These are phyloP conservation scores for Diplazon laetatorius DNA, from an alignment of 2,888 invertebrate genomes.

Conservation along the genomic window DNA sequence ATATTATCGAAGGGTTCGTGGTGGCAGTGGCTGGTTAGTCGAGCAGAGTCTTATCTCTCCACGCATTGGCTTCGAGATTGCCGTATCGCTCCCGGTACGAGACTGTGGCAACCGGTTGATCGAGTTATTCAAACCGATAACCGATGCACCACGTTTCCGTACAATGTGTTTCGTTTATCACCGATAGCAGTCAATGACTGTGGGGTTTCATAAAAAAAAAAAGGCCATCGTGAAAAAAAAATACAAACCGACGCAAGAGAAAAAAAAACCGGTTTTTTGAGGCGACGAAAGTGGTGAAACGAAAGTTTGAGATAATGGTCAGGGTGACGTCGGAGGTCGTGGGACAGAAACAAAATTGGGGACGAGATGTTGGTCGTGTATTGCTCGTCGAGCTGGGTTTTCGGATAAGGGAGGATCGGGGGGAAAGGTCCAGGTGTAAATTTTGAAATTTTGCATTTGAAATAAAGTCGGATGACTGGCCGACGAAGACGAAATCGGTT, in stretches of 20 bases:
- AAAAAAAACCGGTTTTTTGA: neutral
- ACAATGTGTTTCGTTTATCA: slow-evolving; percentile 12
- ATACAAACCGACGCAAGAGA: too few relatives aligned
- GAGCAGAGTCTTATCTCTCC: slow-evolving; percentile 35
- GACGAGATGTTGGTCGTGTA: too few relatives aligned
- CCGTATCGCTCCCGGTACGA: slow-evolving; percentile 52
- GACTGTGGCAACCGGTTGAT: slow-evolving; percentile 7
- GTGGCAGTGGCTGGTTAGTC: neutral
- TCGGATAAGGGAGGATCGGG: slow-evolving; percentile 22
- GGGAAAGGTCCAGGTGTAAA: slow-evolving; percentile 59
- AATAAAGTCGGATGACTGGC: too few relatives aligned
- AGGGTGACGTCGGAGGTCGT: slow-evolving; percentile 58
- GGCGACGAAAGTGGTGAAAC: slow-evolving; percentile 11
- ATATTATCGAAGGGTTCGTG: too few relatives aligned
- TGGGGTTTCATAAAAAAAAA: neutral
- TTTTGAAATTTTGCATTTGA: slow-evolving; percentile 50
- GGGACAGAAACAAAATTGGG: slow-evolving; percentile 47
- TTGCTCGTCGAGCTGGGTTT: too few relatives aligned
- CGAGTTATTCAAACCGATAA: slow-evolving; percentile 29
- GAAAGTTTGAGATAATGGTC: slow-evolving; percentile 51
- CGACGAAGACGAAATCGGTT: slow-evolving; percentile 24
- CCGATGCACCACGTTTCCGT: slow-evolving; percentile 26
- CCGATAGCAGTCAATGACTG: slow-evolving; percentile 3
- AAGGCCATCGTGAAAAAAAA: neutral
- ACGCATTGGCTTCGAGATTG: slow-evolving; percentile 46